Percentiles rank a stretch among this genome's conserved stretches.
phyloP scores from a whole-genome alignment of 1,140 invertebrate genomes.

The Bombus picipes region DNA sequence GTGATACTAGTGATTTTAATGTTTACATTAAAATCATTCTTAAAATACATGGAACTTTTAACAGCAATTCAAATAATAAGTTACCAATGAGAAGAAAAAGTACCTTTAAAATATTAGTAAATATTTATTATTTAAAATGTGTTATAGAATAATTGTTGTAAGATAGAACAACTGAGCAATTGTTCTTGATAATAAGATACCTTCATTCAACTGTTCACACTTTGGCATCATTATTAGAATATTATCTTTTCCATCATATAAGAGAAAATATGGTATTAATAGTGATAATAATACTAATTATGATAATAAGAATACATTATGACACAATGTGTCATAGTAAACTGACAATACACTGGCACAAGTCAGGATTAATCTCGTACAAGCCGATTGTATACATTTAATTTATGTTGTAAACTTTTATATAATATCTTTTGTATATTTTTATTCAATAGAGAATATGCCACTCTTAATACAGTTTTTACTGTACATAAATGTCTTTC shows the following conservation, averaged over 20 bases:
- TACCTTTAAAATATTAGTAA: neutral
- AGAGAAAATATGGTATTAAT: constrained; percentile 11
- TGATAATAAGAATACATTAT: constrained; percentile 7
- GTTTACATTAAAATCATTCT: neutral
- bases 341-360: constrained; percentile 64
- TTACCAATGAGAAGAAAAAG: neutral
- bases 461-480: constrained; percentile 27
- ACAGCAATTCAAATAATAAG: neutral
- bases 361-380: constrained; percentile 56
- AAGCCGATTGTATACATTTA: constrained; percentile 52
- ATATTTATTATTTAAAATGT: constrained; percentile 14
- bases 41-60: neutral
- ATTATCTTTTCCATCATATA: constrained; percentile 7
- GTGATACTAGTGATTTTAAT: constrained; percentile 9
- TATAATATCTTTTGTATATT: constrained; percentile 49
- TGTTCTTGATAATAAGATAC: neutral
- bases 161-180: neutral
- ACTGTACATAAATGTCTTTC: constrained; percentile 51
- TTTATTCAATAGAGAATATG: constrained; percentile 11
- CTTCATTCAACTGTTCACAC: neutral
- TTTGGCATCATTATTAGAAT: constrained; percentile 9
- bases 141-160: neutral
- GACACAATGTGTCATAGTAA: constrained; percentile 44
- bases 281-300: neutral
- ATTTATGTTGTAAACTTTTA: constrained; percentile 30